These are phyloP conservation scores for Alethe castanea DNA, from an alignment of 2,113 vertebrate genomes.

Conservation along the genomic window DNA sequence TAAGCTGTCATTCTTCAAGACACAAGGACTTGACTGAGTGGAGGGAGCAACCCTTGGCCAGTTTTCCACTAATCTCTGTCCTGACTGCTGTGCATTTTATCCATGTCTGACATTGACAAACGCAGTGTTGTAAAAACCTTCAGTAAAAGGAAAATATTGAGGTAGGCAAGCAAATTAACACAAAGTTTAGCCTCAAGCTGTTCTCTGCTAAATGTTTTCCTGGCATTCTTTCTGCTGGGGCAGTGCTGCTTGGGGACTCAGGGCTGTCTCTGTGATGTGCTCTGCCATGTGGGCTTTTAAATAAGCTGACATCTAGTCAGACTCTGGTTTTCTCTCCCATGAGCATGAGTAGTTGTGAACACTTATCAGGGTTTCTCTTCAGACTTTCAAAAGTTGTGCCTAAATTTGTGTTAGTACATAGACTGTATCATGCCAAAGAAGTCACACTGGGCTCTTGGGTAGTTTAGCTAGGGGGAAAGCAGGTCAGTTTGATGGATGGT, in stretches of 20 bases:
- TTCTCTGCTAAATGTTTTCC: background rate
- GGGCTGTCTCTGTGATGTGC: background rate
- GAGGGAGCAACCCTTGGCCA: background rate
- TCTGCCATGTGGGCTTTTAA: background rate
- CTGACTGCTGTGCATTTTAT: background rate
- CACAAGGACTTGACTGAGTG: background rate
- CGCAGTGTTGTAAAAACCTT: background rate
- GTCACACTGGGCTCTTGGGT: background rate
- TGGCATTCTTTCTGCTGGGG: background rate
- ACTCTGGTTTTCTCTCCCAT: background rate
- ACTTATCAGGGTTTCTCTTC: background rate
- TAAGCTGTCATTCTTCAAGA: background rate
- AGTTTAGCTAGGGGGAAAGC: background rate
- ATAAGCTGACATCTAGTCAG: constrained; percentile 7
- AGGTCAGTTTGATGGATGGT: background rate
- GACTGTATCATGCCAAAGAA: background rate
- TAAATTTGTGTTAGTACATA: background rate
- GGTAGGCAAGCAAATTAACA: background rate
- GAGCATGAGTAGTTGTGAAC: background rate
- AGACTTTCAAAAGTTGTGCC: background rate
- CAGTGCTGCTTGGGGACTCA: background rate
- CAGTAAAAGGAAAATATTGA: background rate
- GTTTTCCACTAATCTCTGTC: background rate
- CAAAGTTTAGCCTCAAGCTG: background rate
- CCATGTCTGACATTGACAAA: background rate